Conservation (phyloP, 2,888 invertebrate genomes). For the Dolichomitus sp. region DNA sequence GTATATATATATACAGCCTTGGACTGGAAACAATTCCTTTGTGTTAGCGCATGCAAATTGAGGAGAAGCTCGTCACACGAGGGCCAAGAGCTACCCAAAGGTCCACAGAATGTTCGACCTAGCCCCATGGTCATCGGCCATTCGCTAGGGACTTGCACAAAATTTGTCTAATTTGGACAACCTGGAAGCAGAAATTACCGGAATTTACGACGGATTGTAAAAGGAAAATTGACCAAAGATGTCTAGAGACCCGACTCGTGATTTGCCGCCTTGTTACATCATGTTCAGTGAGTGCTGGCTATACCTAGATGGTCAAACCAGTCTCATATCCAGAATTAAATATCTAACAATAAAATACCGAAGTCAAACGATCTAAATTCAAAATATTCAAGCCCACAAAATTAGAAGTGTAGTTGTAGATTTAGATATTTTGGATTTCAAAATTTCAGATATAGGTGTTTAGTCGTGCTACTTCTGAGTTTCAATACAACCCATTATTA, state of each 20-base stretch:
- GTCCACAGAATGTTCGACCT: conserved; percentile 24
- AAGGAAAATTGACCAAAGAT: conserved; percentile 39
- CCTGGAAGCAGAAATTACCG: conserved; percentile 46
- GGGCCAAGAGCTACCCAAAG: conserved; percentile 3
- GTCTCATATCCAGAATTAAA: too few relatives aligned
- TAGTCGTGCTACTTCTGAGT: too few relatives aligned
- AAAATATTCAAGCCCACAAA: too few relatives aligned
- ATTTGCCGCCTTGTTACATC: conserved; percentile 2
- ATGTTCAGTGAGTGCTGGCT: not conserved
- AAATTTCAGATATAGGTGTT: too few relatives aligned
- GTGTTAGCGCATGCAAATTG: conserved; percentile 50
- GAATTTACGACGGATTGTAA: conserved; percentile 39
- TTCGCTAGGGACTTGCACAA: conserved; percentile 52
- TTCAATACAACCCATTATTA: too few relatives aligned
- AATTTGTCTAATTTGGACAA: conserved; percentile 64
- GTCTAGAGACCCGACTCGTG: not conserved
- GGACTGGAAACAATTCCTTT: conserved; percentile 48
- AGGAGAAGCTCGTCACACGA: conserved; percentile 28
- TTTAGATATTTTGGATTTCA: too few relatives aligned
- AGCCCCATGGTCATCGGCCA: conserved; percentile 32
- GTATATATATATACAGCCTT: conserved; percentile 22
- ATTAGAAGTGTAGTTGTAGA: too few relatives aligned
- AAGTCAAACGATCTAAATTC: too few relatives aligned
- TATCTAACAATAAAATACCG: too few relatives aligned
- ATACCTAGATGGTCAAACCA: not conserved